Conservation (phyloP, 2,888 invertebrate genomes). For the Cancer borealis region DNA sequence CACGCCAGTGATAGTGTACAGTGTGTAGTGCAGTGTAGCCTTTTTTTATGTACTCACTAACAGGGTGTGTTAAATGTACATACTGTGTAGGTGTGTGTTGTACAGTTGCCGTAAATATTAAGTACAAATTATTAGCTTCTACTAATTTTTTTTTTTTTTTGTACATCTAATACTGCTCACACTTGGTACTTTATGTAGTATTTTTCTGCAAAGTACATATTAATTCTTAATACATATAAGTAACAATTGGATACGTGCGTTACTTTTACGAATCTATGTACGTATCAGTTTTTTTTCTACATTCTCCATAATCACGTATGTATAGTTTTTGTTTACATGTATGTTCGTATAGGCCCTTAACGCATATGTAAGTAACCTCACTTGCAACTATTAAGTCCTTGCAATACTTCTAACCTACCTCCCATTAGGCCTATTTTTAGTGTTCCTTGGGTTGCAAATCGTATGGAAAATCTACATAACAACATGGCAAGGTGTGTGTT, state of each 20-base stretch:
- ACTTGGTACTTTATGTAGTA: neutral
- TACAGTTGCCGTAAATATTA: slow-evolving; percentile 27
- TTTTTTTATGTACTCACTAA: neutral
- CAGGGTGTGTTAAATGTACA: neutral
- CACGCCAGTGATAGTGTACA: neutral
- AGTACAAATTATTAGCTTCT: slow-evolving; percentile 1
- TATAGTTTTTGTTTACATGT: neutral
- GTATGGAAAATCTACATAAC: neutral
- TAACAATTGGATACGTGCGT: neutral
- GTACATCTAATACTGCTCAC: neutral
- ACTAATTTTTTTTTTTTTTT: neutral
- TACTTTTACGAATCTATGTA: neutral
- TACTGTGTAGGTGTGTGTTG: neutral
- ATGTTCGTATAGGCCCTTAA: neutral
- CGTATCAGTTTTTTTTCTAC: too few species aligned
- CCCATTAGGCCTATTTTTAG: neutral
- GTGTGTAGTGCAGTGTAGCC: slow-evolving; percentile 12
- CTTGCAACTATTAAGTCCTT: neutral
- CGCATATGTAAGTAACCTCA: neutral
- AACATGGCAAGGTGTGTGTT: neutral
- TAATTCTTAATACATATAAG: neutral
- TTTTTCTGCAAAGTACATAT: neutral
- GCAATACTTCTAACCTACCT: neutral
- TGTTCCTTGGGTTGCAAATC: neutral
- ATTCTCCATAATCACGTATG: neutral